Conservation (phyloP, 2,888 invertebrate genomes). For the Rosalia funebris region DNA sequence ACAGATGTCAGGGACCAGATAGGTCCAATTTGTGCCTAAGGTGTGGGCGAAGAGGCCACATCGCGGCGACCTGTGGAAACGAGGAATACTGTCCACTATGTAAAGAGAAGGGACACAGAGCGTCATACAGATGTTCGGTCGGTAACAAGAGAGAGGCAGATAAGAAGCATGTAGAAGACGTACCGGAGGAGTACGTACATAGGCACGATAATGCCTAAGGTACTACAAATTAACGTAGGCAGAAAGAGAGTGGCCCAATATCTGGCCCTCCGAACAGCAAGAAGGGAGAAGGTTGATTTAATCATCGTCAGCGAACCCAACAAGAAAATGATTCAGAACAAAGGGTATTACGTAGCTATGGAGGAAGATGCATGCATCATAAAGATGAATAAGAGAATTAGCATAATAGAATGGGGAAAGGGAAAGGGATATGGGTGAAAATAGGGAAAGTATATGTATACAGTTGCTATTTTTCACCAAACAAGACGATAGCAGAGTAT, state of each 20-base stretch:
- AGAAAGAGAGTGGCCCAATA: conserved; percentile 25
- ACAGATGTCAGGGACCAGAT: not conserved
- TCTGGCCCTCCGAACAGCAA: conserved; percentile 13
- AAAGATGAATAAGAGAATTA: conserved; percentile 6
- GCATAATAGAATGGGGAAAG: not conserved
- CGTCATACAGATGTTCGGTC: not conserved
- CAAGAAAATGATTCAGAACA: not conserved
- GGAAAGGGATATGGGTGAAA: not conserved
- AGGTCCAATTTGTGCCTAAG: not conserved
- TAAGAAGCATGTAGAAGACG: not conserved
- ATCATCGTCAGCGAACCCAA: conserved; percentile 30
- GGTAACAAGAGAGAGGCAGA: not conserved
- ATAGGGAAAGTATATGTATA: conserved; percentile 4
- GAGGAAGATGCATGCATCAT: conserved; percentile 14
- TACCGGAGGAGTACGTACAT: not conserved
- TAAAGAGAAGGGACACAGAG: not conserved
- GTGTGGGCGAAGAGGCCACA: not conserved
- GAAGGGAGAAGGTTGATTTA: conserved; percentile 15
- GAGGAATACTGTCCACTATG: not conserved
- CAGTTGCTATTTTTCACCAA: conserved; percentile 21
- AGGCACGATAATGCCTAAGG: not conserved
- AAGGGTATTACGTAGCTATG: conserved; percentile 7
- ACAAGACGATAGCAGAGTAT: conserved; percentile 5
- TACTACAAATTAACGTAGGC: not conserved
- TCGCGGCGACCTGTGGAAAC: not conserved